A percentile compares a stretch with the other conserved stretches of the same genome.
These are phyloP conservation scores for Marmota flaviventris DNA, from an alignment of 2,113 vertebrate genomes.

Conservation along the genomic window DNA sequence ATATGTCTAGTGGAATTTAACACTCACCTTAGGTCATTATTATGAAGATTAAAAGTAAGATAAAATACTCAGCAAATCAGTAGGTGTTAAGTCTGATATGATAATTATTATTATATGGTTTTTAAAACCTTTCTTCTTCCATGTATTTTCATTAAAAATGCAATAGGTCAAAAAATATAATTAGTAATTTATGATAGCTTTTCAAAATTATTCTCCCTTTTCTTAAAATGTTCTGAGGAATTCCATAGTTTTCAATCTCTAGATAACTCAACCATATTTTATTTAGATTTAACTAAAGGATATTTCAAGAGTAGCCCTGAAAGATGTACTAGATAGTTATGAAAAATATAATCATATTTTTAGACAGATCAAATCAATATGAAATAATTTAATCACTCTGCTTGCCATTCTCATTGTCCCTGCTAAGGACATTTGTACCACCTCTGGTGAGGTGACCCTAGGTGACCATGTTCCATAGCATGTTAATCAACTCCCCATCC, in stretches of 20 bases:
- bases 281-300: constrained; percentile 56
- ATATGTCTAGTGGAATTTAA: constrained; percentile 7
- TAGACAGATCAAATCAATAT: constrained; percentile 4
- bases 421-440: background rate
- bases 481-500: background rate
- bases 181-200: constrained; percentile 37
- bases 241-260: constrained; percentile 59
- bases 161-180: background rate
- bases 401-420: background rate
- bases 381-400: background rate
- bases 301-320: constrained; percentile 6
- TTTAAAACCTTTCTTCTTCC: constrained; percentile 18
- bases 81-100: background rate
- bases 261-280: constrained; percentile 49
- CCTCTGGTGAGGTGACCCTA: background rate
- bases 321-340: background rate
- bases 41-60: constrained; percentile 28
- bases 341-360: background rate
- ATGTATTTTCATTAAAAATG: constrained; percentile 1
- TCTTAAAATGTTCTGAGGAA: constrained; percentile 52
- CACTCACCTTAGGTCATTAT: background rate
- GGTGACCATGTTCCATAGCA: too few relatives aligned
- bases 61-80: background rate
- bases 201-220: constrained; percentile 38
- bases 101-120: background rate